A percentile compares a stretch with the other conserved stretches of the same genome.
phyloP scores from a whole-genome alignment of 2,888 invertebrate genomes.

The Caenorhabditis wallacei region DNA sequence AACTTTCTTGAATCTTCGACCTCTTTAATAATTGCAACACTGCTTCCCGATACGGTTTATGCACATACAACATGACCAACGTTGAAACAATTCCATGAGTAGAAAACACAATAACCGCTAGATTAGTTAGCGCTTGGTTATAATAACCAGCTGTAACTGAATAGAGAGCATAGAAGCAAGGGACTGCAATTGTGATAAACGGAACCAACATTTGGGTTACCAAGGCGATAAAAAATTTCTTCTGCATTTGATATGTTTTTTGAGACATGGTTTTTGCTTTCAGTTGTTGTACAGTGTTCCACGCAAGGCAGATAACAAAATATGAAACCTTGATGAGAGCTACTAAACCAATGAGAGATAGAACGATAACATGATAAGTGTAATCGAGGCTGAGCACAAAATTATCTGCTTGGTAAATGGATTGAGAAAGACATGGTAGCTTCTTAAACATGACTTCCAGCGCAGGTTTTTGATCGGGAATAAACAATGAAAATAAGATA shows the following conservation, averaged over 20 bases:
- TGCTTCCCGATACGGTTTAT: conserved; percentile 6
- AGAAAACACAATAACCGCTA: neutral
- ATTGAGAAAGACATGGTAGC: conserved; percentile 1
- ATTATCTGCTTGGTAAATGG: conserved; percentile 2
- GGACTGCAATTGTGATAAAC: neutral
- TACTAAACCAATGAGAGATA: neutral
- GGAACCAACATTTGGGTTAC: conserved; percentile 2
- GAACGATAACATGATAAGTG: neutral
- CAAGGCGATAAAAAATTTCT: neutral
- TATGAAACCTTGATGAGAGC: neutral
- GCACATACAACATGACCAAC: conserved; percentile 4
- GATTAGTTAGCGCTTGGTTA: conserved; percentile 1
- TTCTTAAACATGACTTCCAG: conserved; percentile 3
- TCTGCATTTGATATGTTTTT: neutral
- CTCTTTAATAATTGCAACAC: neutral
- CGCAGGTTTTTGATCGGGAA: neutral
- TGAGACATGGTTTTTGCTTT: neutral
- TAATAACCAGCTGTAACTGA: neutral
- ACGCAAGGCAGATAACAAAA: neutral
- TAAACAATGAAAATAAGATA: neutral
- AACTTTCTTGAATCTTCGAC: neutral
- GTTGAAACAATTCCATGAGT: neutral
- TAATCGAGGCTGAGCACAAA: neutral
- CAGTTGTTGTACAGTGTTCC: neutral
- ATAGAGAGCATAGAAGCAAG: neutral